Evolutionary conservation across 2,888 invertebrate species (phyloP).

Genomic region (Drosophila robusta): DNA sequence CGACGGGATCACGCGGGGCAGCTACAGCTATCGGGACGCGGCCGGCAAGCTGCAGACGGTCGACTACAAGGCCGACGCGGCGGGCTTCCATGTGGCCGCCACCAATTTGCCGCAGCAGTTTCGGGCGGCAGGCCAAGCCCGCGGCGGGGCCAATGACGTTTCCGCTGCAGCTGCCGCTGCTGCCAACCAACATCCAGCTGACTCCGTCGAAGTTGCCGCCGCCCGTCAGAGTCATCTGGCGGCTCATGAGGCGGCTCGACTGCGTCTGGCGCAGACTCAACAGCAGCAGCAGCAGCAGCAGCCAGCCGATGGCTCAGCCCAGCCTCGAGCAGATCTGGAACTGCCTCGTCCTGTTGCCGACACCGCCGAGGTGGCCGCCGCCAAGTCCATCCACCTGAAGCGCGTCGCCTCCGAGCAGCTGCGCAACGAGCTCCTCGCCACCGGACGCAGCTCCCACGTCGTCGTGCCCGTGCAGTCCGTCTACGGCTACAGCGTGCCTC

Average conservation of each 20-base stretch:
- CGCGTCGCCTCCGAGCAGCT: constrained; percentile 68
- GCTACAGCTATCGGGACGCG: constrained; percentile 88
- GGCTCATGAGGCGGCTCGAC: constrained; percentile 73
- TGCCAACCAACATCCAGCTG: constrained; percentile 37
- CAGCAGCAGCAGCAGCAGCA: constrained; percentile 6
- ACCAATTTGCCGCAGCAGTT: constrained; percentile 86
- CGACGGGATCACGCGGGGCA: constrained; percentile 87
- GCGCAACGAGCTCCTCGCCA: constrained; percentile 62
- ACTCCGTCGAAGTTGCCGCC: constrained; percentile 77
- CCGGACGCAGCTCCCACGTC: constrained; percentile 47
- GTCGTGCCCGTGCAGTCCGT: constrained; percentile 53
- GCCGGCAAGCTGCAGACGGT: constrained; percentile 87
- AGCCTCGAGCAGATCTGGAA: constrained; percentile 59
- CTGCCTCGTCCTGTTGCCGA: constrained; percentile 78
- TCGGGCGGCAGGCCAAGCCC: constrained; percentile 37
- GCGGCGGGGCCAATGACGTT: not conserved
- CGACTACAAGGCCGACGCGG: constrained; percentile 87
- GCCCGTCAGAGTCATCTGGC: constrained; percentile 75
- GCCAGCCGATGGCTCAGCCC: constrained; percentile 29
- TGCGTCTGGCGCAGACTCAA: constrained; percentile 66
- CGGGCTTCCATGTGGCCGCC: constrained; percentile 88
- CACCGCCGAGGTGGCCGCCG: constrained; percentile 84
- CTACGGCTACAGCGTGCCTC: constrained; percentile 58
- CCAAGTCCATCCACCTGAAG: constrained; percentile 72
- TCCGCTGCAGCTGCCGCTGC: constrained; percentile 1